phyloP scores from a whole-genome alignment of 2,888 invertebrate genomes.

The Andrena bicolor region DNA sequence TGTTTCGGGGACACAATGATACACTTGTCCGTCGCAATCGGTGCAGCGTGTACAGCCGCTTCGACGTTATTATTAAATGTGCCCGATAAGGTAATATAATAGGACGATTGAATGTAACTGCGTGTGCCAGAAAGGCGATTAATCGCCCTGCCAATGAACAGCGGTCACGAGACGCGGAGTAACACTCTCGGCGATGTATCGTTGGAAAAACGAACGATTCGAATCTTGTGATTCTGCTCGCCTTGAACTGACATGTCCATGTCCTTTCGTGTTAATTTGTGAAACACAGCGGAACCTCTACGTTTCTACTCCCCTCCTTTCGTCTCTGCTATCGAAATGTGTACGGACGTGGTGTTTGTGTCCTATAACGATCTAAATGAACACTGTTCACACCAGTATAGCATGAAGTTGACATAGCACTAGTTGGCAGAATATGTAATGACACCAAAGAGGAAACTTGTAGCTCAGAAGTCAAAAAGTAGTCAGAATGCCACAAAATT shows the following conservation, averaged over 20 bases:
- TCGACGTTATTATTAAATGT: constrained; percentile 21
- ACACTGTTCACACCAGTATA: too few relatives aligned
- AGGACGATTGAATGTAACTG: constrained; percentile 28
- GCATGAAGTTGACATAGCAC: too few relatives aligned
- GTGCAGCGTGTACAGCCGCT: not conserved
- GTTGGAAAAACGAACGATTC: not conserved
- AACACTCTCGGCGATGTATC: not conserved
- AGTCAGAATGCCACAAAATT: too few relatives aligned
- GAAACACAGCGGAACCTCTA: too few relatives aligned
- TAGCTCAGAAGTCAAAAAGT: too few relatives aligned
- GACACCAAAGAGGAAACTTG: too few relatives aligned
- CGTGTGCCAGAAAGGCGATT: constrained; percentile 1
- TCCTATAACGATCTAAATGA: too few relatives aligned
- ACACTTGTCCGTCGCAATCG: constrained; percentile 6
- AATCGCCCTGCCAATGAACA: not conserved
- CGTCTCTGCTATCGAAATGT: too few relatives aligned
- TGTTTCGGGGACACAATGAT: constrained; percentile 2
- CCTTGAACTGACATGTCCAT: not conserved
- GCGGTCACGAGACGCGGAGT: not conserved
- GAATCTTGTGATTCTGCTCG: not conserved
- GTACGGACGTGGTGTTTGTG: too few relatives aligned
- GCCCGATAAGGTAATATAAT: constrained; percentile 19
- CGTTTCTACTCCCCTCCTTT: too few relatives aligned
- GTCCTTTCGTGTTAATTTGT: too few relatives aligned
- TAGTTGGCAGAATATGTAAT: too few relatives aligned